These are phyloP conservation scores for Microctenopoma lineatum DNA, from an alignment of 2,797 vertebrate genomes.

Conservation along the genomic window DNA sequence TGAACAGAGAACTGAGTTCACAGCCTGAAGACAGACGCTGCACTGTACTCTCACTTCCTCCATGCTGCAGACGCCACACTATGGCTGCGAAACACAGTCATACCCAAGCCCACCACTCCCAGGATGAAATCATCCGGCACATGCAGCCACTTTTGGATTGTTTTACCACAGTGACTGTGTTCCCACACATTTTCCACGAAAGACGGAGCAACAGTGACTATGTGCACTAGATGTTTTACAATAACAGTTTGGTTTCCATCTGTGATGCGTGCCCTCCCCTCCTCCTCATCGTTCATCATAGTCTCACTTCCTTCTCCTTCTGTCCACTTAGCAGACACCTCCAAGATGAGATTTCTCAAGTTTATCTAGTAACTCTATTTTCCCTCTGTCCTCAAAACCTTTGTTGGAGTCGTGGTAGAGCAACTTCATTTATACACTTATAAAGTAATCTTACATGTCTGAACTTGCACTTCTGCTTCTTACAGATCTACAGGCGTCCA, in stretches of 20 bases:
- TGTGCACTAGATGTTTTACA: neutral
- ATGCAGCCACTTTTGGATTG: neutral
- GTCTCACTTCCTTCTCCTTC: slow-evolving; percentile 9
- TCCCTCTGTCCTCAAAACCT: slow-evolving; percentile 7
- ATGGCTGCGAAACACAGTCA: slow-evolving; percentile 19
- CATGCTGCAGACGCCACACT: slow-evolving; percentile 43
- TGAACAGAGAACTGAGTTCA: slow-evolving; percentile 49
- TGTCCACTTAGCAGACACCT: slow-evolving; percentile 9
- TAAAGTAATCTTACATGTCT: neutral
- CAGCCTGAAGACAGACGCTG: slow-evolving; percentile 71
- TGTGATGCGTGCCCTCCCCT: neutral
- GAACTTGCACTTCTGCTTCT: neutral
- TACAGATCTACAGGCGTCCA: slow-evolving; percentile 19
- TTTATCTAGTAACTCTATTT: neutral
- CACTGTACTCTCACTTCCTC: slow-evolving; percentile 71
- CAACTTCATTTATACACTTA: neutral
- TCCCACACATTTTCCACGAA: slow-evolving; percentile 11
- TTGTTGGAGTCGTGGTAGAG: neutral
- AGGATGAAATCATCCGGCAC: slow-evolving; percentile 52
- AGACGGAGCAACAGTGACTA: neutral
- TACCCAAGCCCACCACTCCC: slow-evolving; percentile 56
- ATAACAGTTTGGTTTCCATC: slow-evolving; percentile 10
- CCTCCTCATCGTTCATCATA: slow-evolving; percentile 22
- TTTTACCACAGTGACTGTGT: slow-evolving; percentile 4
- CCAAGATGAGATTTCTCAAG: neutral